Conservation (phyloP, 2,888 invertebrate genomes). For the Cephus rjabovi region DNA sequence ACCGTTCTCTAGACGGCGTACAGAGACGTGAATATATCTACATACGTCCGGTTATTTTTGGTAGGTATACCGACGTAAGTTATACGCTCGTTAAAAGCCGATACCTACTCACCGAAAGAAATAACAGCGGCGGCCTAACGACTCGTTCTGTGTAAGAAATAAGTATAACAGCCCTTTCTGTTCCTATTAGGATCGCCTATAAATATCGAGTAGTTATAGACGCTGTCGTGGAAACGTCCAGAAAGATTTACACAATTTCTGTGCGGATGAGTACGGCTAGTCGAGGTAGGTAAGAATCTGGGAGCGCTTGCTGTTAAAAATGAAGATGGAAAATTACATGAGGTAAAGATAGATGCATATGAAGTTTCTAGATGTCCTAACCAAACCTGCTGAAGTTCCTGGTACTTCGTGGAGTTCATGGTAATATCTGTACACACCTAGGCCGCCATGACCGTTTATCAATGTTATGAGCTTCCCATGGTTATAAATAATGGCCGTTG, state of each 20-base stretch:
- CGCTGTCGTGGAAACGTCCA: not conserved
- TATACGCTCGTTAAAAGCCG: conserved; percentile 13
- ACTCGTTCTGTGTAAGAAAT: conserved; percentile 22
- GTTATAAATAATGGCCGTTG: conserved; percentile 63
- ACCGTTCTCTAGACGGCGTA: conserved; percentile 22
- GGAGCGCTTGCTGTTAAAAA: not conserved
- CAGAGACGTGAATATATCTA: conserved; percentile 32
- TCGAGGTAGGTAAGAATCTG: not conserved
- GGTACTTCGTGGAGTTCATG: not conserved
- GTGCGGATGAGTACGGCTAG: not conserved
- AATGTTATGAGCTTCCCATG: conserved; percentile 55
- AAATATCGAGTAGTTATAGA: not conserved
- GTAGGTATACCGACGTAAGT: conserved; percentile 31
- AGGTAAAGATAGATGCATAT: not conserved
- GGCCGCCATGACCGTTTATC: conserved; percentile 52
- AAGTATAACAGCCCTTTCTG: not conserved
- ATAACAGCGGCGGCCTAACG: conserved; percentile 18
- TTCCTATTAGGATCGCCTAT: not conserved
- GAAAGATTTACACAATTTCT: not conserved
- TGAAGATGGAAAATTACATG: not conserved
- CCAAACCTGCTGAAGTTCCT: not conserved
- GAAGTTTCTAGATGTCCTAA: not conserved
- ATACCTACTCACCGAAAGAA: conserved; percentile 16
- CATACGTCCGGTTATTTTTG: conserved; percentile 45
- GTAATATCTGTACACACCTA: not conserved